phyloP scores from a whole-genome alignment of 2,888 invertebrate genomes.

The Myathropa florea region DNA sequence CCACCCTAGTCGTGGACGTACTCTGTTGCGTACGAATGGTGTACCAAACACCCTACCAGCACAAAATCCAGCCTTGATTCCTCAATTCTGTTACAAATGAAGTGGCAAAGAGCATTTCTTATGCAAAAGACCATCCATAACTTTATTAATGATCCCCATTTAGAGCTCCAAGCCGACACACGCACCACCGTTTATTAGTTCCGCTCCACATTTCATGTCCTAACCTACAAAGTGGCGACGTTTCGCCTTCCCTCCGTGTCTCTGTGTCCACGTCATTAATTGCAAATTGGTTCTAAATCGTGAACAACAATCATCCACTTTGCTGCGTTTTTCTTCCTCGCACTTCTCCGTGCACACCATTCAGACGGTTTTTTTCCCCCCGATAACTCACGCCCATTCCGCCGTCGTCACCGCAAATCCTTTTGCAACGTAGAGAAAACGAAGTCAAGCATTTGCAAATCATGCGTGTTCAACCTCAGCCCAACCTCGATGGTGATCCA shows the following conservation, averaged over 20 bases:
- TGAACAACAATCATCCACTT: slow-evolving; percentile 45
- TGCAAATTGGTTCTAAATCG: slow-evolving; percentile 44
- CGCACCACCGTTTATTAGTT: neutral
- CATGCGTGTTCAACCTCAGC: slow-evolving; percentile 33
- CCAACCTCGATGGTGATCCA: slow-evolving; percentile 7
- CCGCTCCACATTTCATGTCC: slow-evolving; percentile 12
- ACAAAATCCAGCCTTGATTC: neutral
- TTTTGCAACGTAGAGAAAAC: slow-evolving; percentile 9
- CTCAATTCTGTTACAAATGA: neutral
- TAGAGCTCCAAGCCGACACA: neutral
- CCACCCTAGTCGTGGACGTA: too few relatives aligned
- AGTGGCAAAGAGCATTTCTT: neutral
- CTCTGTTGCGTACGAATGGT: too few relatives aligned
- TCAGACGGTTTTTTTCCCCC: slow-evolving; percentile 55
- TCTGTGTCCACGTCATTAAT: slow-evolving; percentile 28
- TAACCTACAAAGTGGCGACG: neutral
- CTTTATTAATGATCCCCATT: neutral
- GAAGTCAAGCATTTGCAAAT: slow-evolving; percentile 62
- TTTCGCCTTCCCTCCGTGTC: neutral
- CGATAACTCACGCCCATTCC: slow-evolving; percentile 27
- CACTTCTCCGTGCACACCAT: slow-evolving; percentile 19
- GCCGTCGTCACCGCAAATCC: slow-evolving; percentile 18
- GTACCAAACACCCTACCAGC: neutral
- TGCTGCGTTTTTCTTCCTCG: slow-evolving; percentile 14
- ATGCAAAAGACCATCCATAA: neutral